Percentiles rank a stretch among this genome's conserved stretches.
Conservation (phyloP, 1,140 invertebrate genomes). For the Aphis craccivora region DNA sequence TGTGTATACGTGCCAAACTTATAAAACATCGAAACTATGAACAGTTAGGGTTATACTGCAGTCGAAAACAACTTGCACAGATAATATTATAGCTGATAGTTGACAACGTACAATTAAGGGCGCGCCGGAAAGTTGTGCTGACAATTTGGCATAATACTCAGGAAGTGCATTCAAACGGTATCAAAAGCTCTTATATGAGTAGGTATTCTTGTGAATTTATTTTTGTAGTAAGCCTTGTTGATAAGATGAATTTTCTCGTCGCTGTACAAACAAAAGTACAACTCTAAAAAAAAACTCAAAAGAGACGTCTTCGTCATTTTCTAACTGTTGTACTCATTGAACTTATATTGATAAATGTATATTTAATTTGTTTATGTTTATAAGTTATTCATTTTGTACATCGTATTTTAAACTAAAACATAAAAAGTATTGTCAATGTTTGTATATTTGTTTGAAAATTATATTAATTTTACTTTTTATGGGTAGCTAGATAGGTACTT, state of each 20-base stretch:
- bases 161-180: not conserved
- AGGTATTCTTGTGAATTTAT: not conserved
- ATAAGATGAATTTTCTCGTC: not conserved
- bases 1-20: not conserved
- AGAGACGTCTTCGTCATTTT: not conserved
- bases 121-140: not conserved
- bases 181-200: not conserved
- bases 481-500: not conserved
- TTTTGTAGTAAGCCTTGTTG: not conserved
- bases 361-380: not conserved
- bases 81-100: not conserved
- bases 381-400: not conserved
- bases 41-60: not conserved
- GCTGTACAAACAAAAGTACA: not conserved
- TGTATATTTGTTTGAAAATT: not conserved
- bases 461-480: not conserved
- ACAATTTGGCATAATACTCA: constrained; percentile 27
- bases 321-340: not conserved
- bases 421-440: not conserved
- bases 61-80: not conserved
- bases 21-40: not conserved
- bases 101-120: constrained; percentile 19
- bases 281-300: not conserved
- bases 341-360: not conserved
- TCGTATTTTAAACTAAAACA: not conserved